Evolutionary conservation across 2,888 invertebrate genomes (phyloP), one percentile per base, ranked within the genome.

Genomic region (Drosophila multiciliata): DNA sequence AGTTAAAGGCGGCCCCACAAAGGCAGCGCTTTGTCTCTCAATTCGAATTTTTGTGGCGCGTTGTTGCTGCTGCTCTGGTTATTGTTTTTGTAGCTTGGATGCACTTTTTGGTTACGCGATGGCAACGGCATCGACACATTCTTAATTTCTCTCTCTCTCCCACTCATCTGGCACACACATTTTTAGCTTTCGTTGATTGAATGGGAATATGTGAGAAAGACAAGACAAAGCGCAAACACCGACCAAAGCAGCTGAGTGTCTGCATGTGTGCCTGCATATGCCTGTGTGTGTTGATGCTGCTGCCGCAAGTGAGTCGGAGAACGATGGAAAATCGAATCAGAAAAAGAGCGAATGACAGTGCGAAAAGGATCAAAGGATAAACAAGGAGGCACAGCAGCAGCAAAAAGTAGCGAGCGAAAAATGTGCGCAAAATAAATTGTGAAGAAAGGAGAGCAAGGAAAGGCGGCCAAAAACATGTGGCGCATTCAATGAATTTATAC

Each of bases 341-440:
- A 84, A 89, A 75, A 75, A 81, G 68, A 78, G 63, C 76, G 85
- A 78, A 82, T 70, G 68, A 50, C 82, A 66, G 62, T 59, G 50
- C 62, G 72, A 82, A 74, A 87, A 85, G 85, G 85, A 88, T 65
- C 68, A 55, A 68, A 87, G 90, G 89, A 89, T 90, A 86, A 89
- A 89, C 75, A 78, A 79, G 78, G 45, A 67, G 81, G 66, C 72
- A 70, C 62, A 79, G 67, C 67, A 69, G 61, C 73, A 35, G 23
- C 53, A 71, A 72, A 66, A 65, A 38, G 65, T 55, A 73, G 49
- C 64, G 53, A 77, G 64, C 59, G 59, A 82, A 66, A 78, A 83
- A 69, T 75, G 84, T 76, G 87, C 80, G 87, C 83, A 73, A 83
- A 82, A 84, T 73, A 78, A 67, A 67, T 72, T 42, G 65, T 67